Evolutionary conservation across 1,140 invertebrate genomes (phyloP), one percentile per base, ranked within the genome.

Genomic region (Nebria ingens): DNA sequence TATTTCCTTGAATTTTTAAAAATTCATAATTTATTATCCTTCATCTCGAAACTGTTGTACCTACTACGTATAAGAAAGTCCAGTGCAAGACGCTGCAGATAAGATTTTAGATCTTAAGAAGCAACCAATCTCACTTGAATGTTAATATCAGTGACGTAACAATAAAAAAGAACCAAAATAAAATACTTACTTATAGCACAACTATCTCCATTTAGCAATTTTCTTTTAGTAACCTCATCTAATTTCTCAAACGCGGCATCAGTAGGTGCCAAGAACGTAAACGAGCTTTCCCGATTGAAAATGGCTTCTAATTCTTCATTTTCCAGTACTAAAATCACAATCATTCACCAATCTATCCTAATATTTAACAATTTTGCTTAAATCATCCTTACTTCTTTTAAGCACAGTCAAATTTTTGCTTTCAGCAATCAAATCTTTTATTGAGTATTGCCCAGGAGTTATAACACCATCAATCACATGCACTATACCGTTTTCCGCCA

Each of bases 401-500:
- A 72, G 62, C 51, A 58, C 63, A 19, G 56, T 62, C 17, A 69
- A 55, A 56, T 66, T 64, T 9, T 61, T 61, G 53, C 67, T 57
- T 53, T 64, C 60, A 4, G 62, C 58, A 19, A 77, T 71, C 22
- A 76, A 67, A 22, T 74, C 67, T 64, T 70, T 68, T 1, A 77
- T 64, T 52, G 61, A 67, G 19, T 71, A 65, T 34, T 59, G 68
- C 11, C 76, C 68, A 1, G 82, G 82, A 52, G 77, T 75, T 2
- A 86, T 71, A 2, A 85, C 72, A 19, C 76, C 73, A 38, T 79
- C 78, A 4, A 87, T 74, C 0, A 86, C 69, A 63, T 87, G 83
- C 1, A 86, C 75, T 2, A 86, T 76, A 19, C 84, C 85, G 64
- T 86, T 85, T 25, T 76, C 76, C 0, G 83, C 81, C 1, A 74